phyloP scores from a whole-genome alignment of 2,113 vertebrate genomes.

The Genyomyrus donnyi region DNA sequence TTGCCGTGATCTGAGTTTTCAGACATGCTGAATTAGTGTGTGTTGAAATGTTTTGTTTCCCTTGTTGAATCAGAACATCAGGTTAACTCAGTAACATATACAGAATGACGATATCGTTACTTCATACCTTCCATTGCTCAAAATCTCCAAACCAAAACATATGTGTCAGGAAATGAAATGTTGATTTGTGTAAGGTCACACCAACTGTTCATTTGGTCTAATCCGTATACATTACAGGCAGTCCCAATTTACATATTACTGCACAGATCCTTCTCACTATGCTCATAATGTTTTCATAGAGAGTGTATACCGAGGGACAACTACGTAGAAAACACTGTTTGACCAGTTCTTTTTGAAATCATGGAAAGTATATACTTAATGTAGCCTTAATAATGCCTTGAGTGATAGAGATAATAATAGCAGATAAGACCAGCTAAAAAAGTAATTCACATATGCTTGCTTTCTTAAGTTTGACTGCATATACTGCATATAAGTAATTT shows the following conservation, averaged over 20 bases:
- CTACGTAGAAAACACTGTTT: background rate
- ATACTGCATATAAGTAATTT: background rate
- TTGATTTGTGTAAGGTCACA: constrained; percentile 29
- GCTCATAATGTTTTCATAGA: background rate
- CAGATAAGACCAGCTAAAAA: background rate
- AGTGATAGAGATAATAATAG: background rate
- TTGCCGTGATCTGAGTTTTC: constrained; percentile 13
- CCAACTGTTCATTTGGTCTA: background rate
- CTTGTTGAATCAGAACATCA: constrained; percentile 34
- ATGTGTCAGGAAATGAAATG: constrained; percentile 27
- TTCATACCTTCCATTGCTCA: constrained; percentile 33
- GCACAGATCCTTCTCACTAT: background rate
- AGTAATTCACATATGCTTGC: background rate
- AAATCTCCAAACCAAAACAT: constrained; percentile 27
- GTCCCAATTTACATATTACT: background rate
- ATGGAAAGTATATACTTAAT: background rate
- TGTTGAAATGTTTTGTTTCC: constrained; percentile 9
- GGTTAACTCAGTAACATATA: constrained; percentile 35
- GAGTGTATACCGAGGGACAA: background rate
- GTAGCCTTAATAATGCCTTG: background rate
- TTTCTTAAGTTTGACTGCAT: background rate
- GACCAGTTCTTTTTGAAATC: background rate
- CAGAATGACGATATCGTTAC: constrained; percentile 34
- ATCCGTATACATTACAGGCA: constrained; percentile 20
- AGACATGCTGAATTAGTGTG: constrained; percentile 22